A percentile compares a stretch with the other conserved stretches of the same genome.
Evolutionary conservation across 2,113 vertebrate genomes (phyloP).

Genomic region (Carlito syrichta): DNA sequence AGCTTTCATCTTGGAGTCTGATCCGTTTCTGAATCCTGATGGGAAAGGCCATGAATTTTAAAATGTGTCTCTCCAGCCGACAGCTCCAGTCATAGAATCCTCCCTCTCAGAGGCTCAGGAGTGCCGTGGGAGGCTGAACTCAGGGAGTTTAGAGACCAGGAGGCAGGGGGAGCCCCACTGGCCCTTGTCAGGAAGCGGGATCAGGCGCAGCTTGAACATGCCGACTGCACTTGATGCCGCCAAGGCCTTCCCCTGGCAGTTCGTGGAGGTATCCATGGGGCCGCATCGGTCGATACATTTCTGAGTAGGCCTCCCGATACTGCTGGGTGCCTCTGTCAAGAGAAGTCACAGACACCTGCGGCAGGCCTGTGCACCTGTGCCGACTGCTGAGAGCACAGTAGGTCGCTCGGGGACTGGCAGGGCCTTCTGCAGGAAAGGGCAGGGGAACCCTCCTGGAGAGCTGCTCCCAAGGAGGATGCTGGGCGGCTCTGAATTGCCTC

Average conservation of each 20-base stretch:
- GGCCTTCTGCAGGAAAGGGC: not conserved
- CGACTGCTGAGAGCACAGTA: no score
- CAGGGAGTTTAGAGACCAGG: slow-evolving; percentile 33
- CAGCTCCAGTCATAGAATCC: slow-evolving; percentile 78
- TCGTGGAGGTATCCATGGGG: not conserved
- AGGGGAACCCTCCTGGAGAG: not conserved
- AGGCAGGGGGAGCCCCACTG: not conserved
- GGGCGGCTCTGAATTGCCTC: not conserved
- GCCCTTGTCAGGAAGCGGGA: not conserved
- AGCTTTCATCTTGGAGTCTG: slow-evolving; percentile 79
- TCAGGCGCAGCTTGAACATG: not conserved
- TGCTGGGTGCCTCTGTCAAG: not conserved
- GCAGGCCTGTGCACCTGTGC: not conserved
- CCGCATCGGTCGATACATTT: not conserved
- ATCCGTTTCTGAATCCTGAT: slow-evolving; percentile 77
- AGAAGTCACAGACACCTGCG: not conserved
- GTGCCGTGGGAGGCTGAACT: slow-evolving; percentile 48
- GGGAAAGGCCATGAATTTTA: slow-evolving; percentile 84
- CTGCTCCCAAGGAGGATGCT: not conserved
- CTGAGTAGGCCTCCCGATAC: not conserved
- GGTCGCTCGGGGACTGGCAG: not conserved
- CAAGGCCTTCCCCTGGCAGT: not conserved
- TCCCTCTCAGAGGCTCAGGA: slow-evolving; percentile 50
- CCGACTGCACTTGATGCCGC: not conserved
- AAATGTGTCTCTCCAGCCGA: slow-evolving; percentile 75